Conservation (phyloP, 2,888 invertebrate genomes). For the Harmothoe impar region DNA sequence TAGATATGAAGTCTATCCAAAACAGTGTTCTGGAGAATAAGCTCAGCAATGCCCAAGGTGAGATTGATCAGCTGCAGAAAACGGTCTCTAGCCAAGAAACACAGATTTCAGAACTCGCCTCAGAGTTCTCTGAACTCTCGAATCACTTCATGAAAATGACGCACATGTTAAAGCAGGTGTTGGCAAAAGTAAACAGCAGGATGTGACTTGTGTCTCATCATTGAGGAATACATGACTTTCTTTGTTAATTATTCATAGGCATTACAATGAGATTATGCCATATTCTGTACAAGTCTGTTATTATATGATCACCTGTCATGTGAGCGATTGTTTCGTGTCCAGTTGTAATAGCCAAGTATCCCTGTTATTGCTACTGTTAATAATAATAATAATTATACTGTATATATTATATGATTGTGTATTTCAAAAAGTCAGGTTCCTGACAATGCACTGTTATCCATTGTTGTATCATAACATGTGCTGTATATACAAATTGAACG, state of each 20-base stretch:
- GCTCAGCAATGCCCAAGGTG: not conserved
- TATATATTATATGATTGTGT: too few species aligned
- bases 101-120: not conserved
- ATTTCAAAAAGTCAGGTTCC: too few species aligned
- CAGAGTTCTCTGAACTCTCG: constrained; percentile 61
- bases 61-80: constrained; percentile 6
- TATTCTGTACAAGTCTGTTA: not conserved
- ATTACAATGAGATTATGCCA: not conserved
- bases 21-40: constrained; percentile 20
- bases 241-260: constrained; percentile 30
- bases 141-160: constrained; percentile 63
- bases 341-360: not conserved
- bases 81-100: constrained; percentile 19
- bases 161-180: constrained; percentile 50
- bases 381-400: too few species aligned
- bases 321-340: not conserved
- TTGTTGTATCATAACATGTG: too few species aligned
- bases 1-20: not conserved
- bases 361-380: not conserved
- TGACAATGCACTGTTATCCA: too few species aligned
- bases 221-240: too few species aligned
- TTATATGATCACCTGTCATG: not conserved
- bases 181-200: constrained; percentile 12
- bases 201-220: not conserved
- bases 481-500: too few species aligned